Evolutionary conservation across 1,140 invertebrate species (phyloP), one percentile per base, ranked within the genome.

Genomic region (Mamestra configurata): DNA sequence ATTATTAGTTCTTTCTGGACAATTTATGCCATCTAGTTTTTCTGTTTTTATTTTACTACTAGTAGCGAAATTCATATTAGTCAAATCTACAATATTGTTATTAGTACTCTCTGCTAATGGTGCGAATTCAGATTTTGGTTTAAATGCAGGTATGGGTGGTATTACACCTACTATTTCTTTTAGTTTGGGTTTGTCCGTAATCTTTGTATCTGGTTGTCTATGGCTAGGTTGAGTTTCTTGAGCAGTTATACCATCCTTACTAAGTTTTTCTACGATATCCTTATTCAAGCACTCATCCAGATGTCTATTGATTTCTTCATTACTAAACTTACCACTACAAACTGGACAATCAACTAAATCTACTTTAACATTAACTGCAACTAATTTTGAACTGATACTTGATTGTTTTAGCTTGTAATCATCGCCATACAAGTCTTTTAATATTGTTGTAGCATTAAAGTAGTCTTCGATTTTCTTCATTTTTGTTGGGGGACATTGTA

Each of bases 211-310:
- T 24, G 4, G 10, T n/a, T n/a, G n/a, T 22, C 20, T n/a, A 43
- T 20, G 5, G n/a, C 18, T 46, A 15, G 64, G 13, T 49, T 27
- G 31, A 46, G 22, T 46, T 27, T 27, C 66, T 46, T 70, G 64
- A 61, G 59, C 31, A 18, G 22, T 31, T 51, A 35, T 66, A 83
- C 85, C 81, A 46, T 92, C 82, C 79, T 91, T 82, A 70, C 85
- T 86, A 40, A 95, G 84, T 75, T 91, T 86, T 79, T 95, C 89
- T 78, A 94, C 90, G 15, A 92, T 76, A 75, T 93, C 89, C 85
- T 88, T 93, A 82, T 93, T 90, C 5, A 96, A 83, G 82, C 96
- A 96, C 76, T 94, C 89, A 85, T 96, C 95, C 77, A 96, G 85
- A 89, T 97, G 96, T 49, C 80, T 88, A 81, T 96, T 96, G 55